A percentile compares a stretch with the other conserved stretches of the same genome.
Conservation (phyloP, 1,140 invertebrate species). For the Drosophila ambigua region DNA sequence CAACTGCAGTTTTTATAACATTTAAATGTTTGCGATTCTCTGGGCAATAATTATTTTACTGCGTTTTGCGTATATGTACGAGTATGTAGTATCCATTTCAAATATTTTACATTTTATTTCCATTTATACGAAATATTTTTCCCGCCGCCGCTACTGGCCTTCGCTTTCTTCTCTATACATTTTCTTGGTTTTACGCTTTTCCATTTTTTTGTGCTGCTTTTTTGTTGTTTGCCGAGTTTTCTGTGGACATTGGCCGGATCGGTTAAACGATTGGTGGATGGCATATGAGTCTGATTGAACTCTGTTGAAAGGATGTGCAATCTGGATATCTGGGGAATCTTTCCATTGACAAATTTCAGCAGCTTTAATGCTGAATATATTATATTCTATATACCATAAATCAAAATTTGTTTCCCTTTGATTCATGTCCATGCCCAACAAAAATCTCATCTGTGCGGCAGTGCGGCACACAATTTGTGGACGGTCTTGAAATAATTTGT, state of each 20-base stretch:
- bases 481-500: background rate
- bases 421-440: background rate
- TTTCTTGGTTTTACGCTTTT: background rate
- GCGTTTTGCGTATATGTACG: slow-evolving; percentile 1
- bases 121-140: background rate
- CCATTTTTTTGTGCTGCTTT: background rate
- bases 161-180: slow-evolving; percentile 3
- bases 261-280: too few species aligned
- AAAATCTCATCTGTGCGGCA: background rate
- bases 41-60: slow-evolving; percentile 5
- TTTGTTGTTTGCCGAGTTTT: slow-evolving; percentile 5
- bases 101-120: slow-evolving; percentile 28
- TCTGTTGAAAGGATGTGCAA: too few species aligned
- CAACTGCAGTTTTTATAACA: slow-evolving; percentile 23
- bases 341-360: too few species aligned
- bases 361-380: background rate
- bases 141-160: background rate
- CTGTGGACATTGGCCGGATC: background rate
- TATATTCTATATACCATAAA: too few species aligned
- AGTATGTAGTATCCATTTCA: background rate
- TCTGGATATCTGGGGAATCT: slow-evolving; percentile 2
- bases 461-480: background rate
- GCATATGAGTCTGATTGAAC: too few species aligned
- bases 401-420: background rate
- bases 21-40: slow-evolving; percentile 29